phyloP scores from a whole-genome alignment of 2,888 invertebrate genomes.

The Zootermopsis nevadensis region DNA sequence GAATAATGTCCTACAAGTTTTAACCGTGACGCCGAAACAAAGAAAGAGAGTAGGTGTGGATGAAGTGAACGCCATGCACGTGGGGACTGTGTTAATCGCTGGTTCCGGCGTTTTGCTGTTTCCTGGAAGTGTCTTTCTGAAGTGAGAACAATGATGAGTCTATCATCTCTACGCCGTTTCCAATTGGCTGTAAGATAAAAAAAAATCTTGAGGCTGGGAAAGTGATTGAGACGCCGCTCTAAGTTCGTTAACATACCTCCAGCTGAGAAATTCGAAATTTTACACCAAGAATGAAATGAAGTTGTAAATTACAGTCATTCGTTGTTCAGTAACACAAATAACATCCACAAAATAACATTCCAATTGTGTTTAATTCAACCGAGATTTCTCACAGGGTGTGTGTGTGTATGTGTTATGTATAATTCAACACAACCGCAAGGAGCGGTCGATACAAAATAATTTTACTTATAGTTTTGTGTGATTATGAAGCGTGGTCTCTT shows the following conservation, averaged over 20 bases:
- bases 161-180: constrained; percentile 5
- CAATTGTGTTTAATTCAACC: no score
- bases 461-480: no score
- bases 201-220: constrained; percentile 8
- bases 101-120: constrained; percentile 42
- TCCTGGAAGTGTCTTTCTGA: constrained; percentile 43
- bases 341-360: no score
- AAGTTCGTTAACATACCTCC: constrained; percentile 32
- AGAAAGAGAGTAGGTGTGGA: background rate
- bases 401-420: no score
- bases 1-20: no score
- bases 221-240: constrained; percentile 14
- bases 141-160: constrained; percentile 48
- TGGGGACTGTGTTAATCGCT: constrained; percentile 22
- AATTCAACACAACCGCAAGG: no score
- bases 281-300: background rate
- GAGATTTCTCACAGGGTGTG: no score
- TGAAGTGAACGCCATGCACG: background rate
- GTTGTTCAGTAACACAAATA: background rate
- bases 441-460: no score
- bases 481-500: no score
- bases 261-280: constrained; percentile 7
- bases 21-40: no score
- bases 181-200: background rate
- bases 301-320: background rate